phyloP scores from a whole-genome alignment of 2,888 invertebrate genomes.

The Allophyes oxyacanthae region DNA sequence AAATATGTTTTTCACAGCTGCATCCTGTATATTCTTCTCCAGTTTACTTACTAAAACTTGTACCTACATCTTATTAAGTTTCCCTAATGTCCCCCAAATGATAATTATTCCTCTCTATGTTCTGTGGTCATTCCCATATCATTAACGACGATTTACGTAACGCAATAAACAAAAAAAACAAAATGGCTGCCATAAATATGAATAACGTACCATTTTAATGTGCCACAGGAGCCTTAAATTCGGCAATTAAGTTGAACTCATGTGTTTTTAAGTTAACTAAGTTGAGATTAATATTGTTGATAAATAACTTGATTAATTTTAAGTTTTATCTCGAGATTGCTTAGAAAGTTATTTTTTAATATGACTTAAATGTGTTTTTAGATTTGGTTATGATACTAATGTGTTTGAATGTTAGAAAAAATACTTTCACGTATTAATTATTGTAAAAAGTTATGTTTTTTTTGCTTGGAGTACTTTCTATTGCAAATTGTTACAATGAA shows the following conservation, averaged over 20 bases:
- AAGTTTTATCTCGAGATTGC: conserved; percentile 8
- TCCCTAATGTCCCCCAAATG: no score
- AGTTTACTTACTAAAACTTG: no score
- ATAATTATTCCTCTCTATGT: not conserved
- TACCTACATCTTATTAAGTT: no score
- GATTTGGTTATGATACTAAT: conserved; percentile 14
- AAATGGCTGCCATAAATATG: conserved; percentile 45
- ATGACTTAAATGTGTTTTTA: conserved; percentile 10
- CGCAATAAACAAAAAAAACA: conserved; percentile 24
- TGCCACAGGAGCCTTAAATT: conserved; percentile 49
- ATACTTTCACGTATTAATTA: conserved; percentile 16
- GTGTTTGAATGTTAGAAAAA: conserved; percentile 21
- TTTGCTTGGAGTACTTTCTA: no score
- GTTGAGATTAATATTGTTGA: conserved; percentile 49
- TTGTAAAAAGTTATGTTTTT: not conserved
- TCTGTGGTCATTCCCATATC: conserved; percentile 9
- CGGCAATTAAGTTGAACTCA: conserved; percentile 57
- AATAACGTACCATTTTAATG: conserved; percentile 47
- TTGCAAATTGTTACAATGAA: no score
- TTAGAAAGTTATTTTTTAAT: conserved; percentile 30
- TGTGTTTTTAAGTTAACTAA: conserved; percentile 56
- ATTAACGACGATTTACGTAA: conserved; percentile 5
- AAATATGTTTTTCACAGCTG: no score
- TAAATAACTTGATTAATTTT: conserved; percentile 46
- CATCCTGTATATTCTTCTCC: no score